Percentiles rank a stretch among this genome's conserved stretches.
Conservation (phyloP, 2,888 invertebrate species). For the Melanchra persicariae region DNA sequence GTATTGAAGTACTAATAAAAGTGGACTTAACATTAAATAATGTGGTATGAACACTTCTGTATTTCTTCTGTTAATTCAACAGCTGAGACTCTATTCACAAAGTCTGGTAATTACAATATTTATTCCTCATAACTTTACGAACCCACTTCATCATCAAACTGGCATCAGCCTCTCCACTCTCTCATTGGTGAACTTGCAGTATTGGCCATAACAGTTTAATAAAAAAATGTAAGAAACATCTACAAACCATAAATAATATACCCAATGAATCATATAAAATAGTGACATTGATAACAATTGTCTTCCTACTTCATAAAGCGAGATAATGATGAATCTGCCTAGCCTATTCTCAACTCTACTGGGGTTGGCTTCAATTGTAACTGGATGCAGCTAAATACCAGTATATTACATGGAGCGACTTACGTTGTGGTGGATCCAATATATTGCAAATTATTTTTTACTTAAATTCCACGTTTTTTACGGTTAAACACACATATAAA, state of each 20-base stretch:
- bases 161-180: not conserved
- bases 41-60: conserved; percentile 45
- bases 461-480: too few relatives aligned
- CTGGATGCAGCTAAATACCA: too few relatives aligned
- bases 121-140: not conserved
- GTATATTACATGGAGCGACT: too few relatives aligned
- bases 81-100: not conserved
- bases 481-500: too few relatives aligned
- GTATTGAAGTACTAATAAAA: conserved; percentile 23
- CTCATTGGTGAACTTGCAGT: not conserved
- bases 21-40: conserved; percentile 1
- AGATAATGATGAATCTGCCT: not conserved
- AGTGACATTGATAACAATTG: conserved; percentile 24
- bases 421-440: too few relatives aligned
- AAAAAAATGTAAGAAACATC: too few relatives aligned
- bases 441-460: too few relatives aligned
- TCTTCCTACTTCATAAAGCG: not conserved
- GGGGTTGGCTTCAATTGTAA: too few relatives aligned
- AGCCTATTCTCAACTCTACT: not conserved
- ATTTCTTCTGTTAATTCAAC: conserved; percentile 13
- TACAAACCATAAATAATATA: conserved; percentile 17
- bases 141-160: not conserved
- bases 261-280: conserved; percentile 19
- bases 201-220: not conserved
- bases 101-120: conserved; percentile 28